Percentiles rank a stretch among this genome's conserved stretches.
phyloP scores from a whole-genome alignment of 2,797 vertebrate species.

The Nothura maculosa region DNA sequence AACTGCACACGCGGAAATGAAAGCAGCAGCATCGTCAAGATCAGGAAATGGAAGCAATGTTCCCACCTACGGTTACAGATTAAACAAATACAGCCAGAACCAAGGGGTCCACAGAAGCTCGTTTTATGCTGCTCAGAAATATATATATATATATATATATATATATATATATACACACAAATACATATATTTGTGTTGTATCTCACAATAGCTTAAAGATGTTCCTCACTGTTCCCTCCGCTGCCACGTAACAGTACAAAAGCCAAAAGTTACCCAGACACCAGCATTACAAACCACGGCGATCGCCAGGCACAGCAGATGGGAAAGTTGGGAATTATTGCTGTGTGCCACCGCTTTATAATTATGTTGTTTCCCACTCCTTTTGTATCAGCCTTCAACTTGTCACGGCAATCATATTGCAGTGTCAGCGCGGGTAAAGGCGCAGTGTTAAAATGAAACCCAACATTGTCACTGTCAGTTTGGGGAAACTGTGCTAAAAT shows the following conservation, averaged over 20 bases:
- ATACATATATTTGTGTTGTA: too few relatives aligned
- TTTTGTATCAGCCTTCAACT: constrained; percentile 60
- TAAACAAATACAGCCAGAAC: neutral
- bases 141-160: too few relatives aligned
- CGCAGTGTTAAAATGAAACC: constrained; percentile 54
- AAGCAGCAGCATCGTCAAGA: neutral
- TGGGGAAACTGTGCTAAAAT: neutral
- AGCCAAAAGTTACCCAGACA: neutral
- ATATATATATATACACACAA: too few relatives aligned
- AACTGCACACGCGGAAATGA: too few relatives aligned
- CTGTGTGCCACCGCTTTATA: constrained; percentile 23
- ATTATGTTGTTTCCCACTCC: constrained; percentile 47
- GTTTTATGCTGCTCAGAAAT: neutral
- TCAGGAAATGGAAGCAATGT: neutral
- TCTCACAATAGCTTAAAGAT: neutral
- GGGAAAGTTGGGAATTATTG: neutral
- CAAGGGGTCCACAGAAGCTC: neutral
- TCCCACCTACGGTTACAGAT: neutral
- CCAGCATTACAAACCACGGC: neutral
- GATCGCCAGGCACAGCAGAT: neutral
- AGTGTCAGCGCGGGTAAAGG: constrained; percentile 43
- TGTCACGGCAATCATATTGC: constrained; percentile 40
- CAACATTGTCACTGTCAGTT: constrained; percentile 73
- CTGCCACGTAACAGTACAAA: neutral
- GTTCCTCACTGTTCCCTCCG: neutral